Evolutionary conservation across 92 coral and sea anemone species (phyloP).

Genomic region (Micromussa lordhowensis): DNA sequence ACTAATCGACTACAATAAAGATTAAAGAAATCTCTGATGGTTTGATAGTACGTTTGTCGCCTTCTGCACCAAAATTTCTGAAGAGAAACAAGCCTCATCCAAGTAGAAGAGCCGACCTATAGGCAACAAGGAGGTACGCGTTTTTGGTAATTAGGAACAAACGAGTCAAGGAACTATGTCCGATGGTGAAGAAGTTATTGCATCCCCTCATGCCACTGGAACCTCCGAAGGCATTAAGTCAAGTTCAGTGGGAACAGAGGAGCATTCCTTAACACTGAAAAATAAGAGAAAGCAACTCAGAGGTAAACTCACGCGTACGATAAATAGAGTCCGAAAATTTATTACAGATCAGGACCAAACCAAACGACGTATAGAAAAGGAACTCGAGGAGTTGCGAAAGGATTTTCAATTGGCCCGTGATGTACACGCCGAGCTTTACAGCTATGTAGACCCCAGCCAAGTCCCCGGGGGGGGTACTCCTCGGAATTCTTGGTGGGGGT

Average conservation of each 20-base stretch:
- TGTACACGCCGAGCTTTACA: constrained; percentile 24
- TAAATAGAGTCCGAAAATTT: constrained; percentile 34
- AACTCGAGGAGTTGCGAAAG: neutral
- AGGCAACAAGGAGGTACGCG: neutral
- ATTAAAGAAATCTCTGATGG: too few species aligned
- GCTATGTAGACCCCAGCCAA: constrained; percentile 1
- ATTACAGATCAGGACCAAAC: constrained; percentile 2
- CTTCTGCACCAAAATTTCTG: too few species aligned
- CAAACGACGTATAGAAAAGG: constrained; percentile 9
- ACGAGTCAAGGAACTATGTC: neutral
- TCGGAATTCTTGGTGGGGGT: too few species aligned
- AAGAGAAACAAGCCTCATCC: too few species aligned
- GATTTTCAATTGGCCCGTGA: constrained; percentile 14
- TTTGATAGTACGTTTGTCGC: too few species aligned
- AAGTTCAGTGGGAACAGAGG: neutral
- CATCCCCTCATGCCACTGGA: neutral
- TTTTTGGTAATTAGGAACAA: constrained; percentile 5
- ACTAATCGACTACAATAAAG: too few species aligned
- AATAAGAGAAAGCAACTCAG: constrained; percentile 37
- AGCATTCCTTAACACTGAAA: neutral
- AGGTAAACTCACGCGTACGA: constrained; percentile 44
- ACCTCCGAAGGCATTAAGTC: neutral
- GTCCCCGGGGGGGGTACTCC: too few species aligned
- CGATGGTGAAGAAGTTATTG: constrained; percentile 6
- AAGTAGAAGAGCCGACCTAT: too few species aligned